Base-by-base conservation (phyloP, 2,113 vertebrate genomes). In the Nothoprocta pentlandii region DNA sequence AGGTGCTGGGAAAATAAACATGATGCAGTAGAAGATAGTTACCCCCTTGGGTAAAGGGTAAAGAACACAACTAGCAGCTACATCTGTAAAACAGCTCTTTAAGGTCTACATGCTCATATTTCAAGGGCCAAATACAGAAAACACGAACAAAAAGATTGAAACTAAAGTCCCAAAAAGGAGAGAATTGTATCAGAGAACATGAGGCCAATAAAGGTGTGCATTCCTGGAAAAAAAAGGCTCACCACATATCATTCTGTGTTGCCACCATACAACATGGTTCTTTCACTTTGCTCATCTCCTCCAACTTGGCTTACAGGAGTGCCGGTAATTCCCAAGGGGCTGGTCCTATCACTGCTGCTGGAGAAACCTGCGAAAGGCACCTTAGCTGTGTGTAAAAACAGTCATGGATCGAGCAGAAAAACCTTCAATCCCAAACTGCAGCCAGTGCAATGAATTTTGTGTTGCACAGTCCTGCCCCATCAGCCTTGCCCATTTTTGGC, bases 161-260 rank as follows among this genome's bases (percentile, higher is more conserved):
- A 44, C 23, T 17, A 5, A 53, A 14, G 17, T 2, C 15, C 14
- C 20, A 41, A 66, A 42, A 30, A 42, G 5, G 9, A 62, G 41
- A 30, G 4, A 46, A 44, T 12, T 90, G 44, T 26, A 56, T 34
- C 30, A 79, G n/a, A 66, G 9, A 82, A 4, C 8, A 71, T 25
- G 51, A 2, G 39, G 9, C 32, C 42, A 75, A 41, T 6, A 63
- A 56, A 49, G 34, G 30, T 51, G 32, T 21, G 13, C 12, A 19
- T n/a, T 44, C 42, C 42, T 64, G 36, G 36, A 32, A 58, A 76
- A 49, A 70, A 70, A 51, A 3, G 32, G 32, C 21, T 77, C 58
- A 34, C 26, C 44, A 6, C 9, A 1, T 53, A 12, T 26, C 1
- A 0, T 25, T 19, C 12, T 14, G 12, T 8, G 17, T 44, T 85